Conservation (phyloP, 2,113 vertebrate genomes). For the Salminus brasiliensis region DNA sequence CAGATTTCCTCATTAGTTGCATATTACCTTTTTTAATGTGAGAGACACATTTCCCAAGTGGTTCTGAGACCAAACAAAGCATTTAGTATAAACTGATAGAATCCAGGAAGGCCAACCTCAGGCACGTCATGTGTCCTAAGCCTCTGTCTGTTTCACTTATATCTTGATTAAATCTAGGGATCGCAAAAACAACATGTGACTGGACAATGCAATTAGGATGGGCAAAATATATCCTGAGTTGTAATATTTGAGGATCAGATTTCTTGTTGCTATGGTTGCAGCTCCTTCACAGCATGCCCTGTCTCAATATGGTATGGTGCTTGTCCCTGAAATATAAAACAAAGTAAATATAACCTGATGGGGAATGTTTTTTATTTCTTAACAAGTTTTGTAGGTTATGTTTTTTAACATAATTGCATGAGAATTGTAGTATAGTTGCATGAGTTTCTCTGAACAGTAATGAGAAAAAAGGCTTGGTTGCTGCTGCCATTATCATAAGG, state of each 20-base stretch:
- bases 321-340: not conserved
- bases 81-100: not conserved
- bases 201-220: conserved; percentile 27
- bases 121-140: not conserved
- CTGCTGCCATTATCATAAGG: too few species aligned
- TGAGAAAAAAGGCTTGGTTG: too few species aligned
- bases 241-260: not conserved
- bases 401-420: not conserved
- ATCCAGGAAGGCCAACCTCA: not conserved
- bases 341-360: not conserved
- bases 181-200: conserved; percentile 24
- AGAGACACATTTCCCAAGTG: too few species aligned
- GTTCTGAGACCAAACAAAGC: not conserved
- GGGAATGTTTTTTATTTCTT: not conserved
- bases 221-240: conserved; percentile 7
- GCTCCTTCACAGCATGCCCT: not conserved
- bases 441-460: not conserved
- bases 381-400: not conserved
- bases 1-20: too few species aligned
- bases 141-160: not conserved
- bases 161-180: conserved; percentile 9
- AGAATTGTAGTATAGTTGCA: not conserved
- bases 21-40: too few species aligned
- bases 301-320: not conserved
- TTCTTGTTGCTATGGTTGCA: not conserved